phyloP scores from a whole-genome alignment of 2,888 invertebrate genomes.

The Ophion costatus region DNA sequence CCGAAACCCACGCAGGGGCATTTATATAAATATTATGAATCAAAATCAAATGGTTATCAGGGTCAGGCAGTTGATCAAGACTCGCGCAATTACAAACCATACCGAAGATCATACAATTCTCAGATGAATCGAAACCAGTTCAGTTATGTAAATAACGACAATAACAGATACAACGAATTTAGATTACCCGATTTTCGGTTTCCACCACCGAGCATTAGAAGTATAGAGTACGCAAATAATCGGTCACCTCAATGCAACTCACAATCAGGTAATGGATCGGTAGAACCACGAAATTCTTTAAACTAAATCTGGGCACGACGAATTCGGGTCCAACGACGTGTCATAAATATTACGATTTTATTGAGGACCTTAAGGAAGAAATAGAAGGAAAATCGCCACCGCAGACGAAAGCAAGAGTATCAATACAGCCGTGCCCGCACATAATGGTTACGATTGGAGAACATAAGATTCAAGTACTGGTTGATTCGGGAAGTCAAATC shows the following conservation, averaged over 20 bases:
- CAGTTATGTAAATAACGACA: neutral
- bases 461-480: neutral
- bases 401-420: neutral
- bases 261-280: neutral
- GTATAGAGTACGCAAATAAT: neutral
- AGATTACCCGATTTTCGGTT: neutral
- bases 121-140: neutral
- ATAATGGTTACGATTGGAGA: neutral
- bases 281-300: neutral
- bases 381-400: neutral
- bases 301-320: neutral
- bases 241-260: neutral
- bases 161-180: neutral
- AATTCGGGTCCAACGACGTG: neutral
- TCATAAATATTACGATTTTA: neutral
- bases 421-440: neutral
- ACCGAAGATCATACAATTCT: neutral
- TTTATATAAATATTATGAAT: neutral
- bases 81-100: neutral
- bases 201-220: neutral
- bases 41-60: neutral
- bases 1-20: neutral
- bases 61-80: neutral
- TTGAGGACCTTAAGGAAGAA: no score
- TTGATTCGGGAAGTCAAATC: slow-evolving; percentile 31